Evolutionary conservation across 2,888 invertebrate species (phyloP).

Genomic region (Acanthosepion pharaonis): DNA sequence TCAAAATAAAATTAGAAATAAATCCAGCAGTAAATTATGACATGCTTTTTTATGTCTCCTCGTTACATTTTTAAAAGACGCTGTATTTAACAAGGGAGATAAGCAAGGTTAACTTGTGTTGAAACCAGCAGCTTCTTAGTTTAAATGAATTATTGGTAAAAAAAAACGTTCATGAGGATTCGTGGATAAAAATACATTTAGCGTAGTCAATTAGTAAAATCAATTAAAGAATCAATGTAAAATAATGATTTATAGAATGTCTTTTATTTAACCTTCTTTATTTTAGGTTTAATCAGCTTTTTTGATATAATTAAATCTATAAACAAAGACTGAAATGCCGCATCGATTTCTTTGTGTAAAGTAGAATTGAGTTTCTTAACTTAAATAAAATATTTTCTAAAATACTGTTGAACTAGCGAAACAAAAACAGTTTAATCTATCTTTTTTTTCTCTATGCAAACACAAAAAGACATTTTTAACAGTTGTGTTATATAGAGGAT

Average conservation of each 20-base stretch:
- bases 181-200: background rate
- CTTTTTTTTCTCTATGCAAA: too few relatives aligned
- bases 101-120: too few relatives aligned
- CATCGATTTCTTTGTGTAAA: background rate
- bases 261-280: background rate
- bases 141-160: background rate
- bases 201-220: conserved; percentile 33
- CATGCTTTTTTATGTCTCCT: too few relatives aligned
- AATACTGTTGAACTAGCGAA: background rate
- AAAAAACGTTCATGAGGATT: background rate
- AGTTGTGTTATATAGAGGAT: too few relatives aligned
- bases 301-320: background rate
- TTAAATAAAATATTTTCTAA: background rate
- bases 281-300: background rate
- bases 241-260: background rate
- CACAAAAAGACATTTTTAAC: too few relatives aligned
- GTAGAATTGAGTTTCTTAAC: background rate
- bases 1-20: too few relatives aligned
- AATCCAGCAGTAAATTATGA: too few relatives aligned
- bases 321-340: background rate
- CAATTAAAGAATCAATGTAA: background rate
- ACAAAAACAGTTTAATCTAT: too few relatives aligned
- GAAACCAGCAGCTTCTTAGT: background rate
- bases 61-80: too few relatives aligned
- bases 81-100: too few relatives aligned